Conservation (phyloP, 2,888 invertebrate species). For the Eilema caniola region DNA sequence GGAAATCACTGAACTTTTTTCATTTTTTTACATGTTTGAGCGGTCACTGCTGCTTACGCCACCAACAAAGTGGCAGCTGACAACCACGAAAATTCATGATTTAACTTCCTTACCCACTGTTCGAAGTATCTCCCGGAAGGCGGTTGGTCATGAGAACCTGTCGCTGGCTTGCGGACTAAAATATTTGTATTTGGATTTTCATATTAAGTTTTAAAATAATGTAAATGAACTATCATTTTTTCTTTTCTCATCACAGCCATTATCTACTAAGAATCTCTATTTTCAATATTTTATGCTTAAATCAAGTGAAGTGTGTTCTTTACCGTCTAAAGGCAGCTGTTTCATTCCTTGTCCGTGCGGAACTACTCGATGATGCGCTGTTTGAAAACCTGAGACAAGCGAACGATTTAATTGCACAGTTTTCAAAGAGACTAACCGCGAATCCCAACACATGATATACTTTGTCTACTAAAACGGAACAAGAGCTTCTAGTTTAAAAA, state of each 20-base stretch:
- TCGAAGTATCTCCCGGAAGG: too few relatives aligned
- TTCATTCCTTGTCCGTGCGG: conserved; percentile 45
- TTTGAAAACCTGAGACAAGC: neutral
- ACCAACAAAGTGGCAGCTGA: too few relatives aligned
- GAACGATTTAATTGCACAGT: neutral
- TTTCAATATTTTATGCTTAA: neutral
- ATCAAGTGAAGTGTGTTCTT: neutral
- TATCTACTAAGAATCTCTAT: neutral
- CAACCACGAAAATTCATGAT: too few relatives aligned
- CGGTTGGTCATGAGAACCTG: too few relatives aligned
- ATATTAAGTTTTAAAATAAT: too few relatives aligned
- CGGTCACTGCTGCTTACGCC: too few relatives aligned
- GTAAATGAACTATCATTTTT: neutral
- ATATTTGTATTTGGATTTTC: too few relatives aligned
- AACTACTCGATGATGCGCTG: conserved; percentile 5
- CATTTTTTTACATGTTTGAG: too few relatives aligned
- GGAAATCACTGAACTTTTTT: too few relatives aligned
- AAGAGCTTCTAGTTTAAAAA: neutral
- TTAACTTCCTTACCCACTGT: too few relatives aligned
- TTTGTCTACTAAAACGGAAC: neutral
- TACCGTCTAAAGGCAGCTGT: conserved; percentile 27
- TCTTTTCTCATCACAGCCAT: neutral
- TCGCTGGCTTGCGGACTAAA: too few relatives aligned
- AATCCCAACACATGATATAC: too few relatives aligned
- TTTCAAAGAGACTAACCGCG: neutral